phyloP scores from a whole-genome alignment of 2,113 vertebrate genomes.

The Okapia johnstoni region DNA sequence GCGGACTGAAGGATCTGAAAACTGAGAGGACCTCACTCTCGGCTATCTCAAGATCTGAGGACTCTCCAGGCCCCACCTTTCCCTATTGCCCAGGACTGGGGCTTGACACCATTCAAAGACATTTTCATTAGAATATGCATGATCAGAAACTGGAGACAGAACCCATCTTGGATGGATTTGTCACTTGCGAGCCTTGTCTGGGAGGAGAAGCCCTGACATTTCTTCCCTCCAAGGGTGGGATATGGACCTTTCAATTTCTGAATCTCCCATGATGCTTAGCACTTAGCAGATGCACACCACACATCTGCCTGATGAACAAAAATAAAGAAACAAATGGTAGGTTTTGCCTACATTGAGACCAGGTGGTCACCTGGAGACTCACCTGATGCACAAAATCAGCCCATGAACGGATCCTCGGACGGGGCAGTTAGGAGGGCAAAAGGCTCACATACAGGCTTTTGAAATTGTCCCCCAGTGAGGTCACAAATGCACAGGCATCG shows the following conservation, averaged over 20 bases:
- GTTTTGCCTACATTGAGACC: not conserved
- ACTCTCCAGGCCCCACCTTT: not conserved
- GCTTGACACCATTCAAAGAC: too few relatives aligned
- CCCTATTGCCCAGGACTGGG: not conserved
- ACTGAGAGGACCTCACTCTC: not conserved
- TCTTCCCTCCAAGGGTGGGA: too few relatives aligned
- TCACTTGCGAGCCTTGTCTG: rapidly evolving
- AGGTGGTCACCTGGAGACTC: rapidly evolving
- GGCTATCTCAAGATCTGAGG: not conserved
- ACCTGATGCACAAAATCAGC: not conserved
- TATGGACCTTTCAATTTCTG: rapidly evolving
- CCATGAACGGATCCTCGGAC: rapidly evolving
- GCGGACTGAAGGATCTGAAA: not conserved
- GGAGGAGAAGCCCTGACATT: too few relatives aligned
- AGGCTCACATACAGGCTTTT: not conserved
- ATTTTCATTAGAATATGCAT: rapidly evolving
- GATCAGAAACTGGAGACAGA: not conserved
- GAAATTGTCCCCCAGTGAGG: not conserved
- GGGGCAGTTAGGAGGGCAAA: not conserved
- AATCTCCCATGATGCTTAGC: not conserved
- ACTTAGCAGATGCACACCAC: not conserved
- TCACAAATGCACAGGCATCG: rapidly evolving
- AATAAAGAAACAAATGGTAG: not conserved
- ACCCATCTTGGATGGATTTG: rapidly evolving
- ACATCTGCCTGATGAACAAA: rapidly evolving